Evolutionary conservation across 2,113 vertebrate genomes (phyloP).

Genomic region (Centrocercus urophasianus): DNA sequence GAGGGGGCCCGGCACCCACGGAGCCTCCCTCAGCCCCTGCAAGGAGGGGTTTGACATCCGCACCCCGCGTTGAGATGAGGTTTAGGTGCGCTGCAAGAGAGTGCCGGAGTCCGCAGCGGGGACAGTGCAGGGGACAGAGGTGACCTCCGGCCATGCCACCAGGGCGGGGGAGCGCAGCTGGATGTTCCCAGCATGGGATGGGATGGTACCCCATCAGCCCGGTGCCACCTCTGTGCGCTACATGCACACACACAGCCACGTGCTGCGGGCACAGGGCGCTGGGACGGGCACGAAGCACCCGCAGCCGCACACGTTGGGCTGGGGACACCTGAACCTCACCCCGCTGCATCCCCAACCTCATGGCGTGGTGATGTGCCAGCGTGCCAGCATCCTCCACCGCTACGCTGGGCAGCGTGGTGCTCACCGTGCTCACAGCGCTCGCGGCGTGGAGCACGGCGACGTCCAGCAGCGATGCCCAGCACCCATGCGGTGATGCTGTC

Average conservation of each 20-base stretch:
- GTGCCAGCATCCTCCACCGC: accelerated
- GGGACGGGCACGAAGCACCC: background rate
- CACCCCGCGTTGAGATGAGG: background rate
- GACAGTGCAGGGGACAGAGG: too few relatives aligned
- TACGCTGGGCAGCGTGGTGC: accelerated
- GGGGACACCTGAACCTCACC: background rate
- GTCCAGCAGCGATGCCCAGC: background rate
- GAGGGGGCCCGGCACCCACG: conserved; percentile 51
- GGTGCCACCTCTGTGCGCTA: background rate
- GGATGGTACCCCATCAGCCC: background rate
- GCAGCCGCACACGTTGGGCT: background rate
- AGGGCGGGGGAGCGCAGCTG: accelerated
- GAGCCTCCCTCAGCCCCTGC: background rate
- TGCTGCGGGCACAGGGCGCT: background rate
- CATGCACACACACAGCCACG: background rate
- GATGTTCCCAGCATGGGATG: background rate
- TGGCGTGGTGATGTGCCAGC: accelerated
- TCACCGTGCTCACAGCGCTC: background rate
- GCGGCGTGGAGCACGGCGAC: background rate
- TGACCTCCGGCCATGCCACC: background rate
- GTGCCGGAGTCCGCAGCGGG: background rate
- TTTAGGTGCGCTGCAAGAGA: background rate
- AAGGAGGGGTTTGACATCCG: conserved; percentile 10
- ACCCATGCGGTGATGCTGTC: too few relatives aligned
- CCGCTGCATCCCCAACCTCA: accelerated